Conservation (phyloP, 2,113 vertebrate genomes). For the Carassius gibelio region DNA sequence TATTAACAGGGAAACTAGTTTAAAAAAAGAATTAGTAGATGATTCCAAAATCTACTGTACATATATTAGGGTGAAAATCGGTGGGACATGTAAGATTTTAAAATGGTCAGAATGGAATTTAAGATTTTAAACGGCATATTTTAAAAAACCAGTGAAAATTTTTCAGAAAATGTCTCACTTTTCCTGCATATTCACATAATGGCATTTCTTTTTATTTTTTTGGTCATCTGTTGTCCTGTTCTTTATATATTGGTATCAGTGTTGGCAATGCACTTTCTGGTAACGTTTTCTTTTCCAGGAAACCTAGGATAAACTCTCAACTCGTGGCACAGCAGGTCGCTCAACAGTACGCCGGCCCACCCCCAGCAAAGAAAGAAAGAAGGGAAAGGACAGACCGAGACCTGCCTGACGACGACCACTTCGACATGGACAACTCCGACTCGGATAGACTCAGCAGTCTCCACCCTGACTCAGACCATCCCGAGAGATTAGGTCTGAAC, state of each 20-base stretch:
- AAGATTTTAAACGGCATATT: too few species aligned
- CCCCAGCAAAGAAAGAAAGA: slow-evolving; percentile 95
- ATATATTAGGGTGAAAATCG: background rate
- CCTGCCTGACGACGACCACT: slow-evolving; percentile 56
- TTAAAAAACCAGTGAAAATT: too few species aligned
- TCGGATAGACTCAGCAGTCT: slow-evolving; percentile 56
- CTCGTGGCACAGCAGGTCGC: slow-evolving; percentile 95
- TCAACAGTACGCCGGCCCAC: slow-evolving; percentile 91
- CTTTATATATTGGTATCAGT: too few species aligned
- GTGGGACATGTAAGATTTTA: background rate
- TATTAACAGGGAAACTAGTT: background rate
- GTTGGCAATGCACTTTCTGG: too few species aligned
- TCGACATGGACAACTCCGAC: slow-evolving; percentile 60
- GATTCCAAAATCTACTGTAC: background rate
- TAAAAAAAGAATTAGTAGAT: background rate
- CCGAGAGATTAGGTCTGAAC: slow-evolving; percentile 43
- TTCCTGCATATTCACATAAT: too few species aligned
- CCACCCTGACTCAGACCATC: slow-evolving; percentile 56
- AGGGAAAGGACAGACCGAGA: slow-evolving; percentile 84
- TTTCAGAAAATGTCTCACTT: too few species aligned
- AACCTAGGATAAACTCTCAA: slow-evolving; percentile 95
- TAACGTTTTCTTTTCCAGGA: slow-evolving; percentile 71
- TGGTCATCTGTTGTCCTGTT: too few species aligned
- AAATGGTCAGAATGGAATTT: too few species aligned
- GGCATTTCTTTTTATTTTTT: too few species aligned